These are phyloP conservation scores for Ophraella communa DNA, from an alignment of 2,888 invertebrate genomes.

Conservation along the genomic window DNA sequence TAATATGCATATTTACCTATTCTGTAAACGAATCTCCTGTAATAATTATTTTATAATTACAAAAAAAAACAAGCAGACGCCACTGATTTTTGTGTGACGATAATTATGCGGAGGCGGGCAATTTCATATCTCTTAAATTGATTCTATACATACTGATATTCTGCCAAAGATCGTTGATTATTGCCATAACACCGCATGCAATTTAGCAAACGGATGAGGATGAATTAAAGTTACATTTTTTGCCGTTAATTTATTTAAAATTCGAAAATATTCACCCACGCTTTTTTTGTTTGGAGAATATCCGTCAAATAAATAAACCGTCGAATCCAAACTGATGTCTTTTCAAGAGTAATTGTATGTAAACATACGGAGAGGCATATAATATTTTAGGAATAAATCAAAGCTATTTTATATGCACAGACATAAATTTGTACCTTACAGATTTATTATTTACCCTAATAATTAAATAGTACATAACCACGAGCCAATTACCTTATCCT, in stretches of 20 bases:
- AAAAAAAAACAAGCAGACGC: background rate
- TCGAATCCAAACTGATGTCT: background rate
- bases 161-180: constrained; percentile 41
- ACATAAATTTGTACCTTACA: too few relatives aligned
- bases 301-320: background rate
- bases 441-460: too few relatives aligned
- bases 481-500: too few relatives aligned
- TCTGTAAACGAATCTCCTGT: too few relatives aligned
- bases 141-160: constrained; percentile 43
- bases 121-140: constrained; percentile 46
- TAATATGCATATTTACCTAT: too few relatives aligned
- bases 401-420: too few relatives aligned
- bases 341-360: background rate
- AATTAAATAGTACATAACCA: too few relatives aligned
- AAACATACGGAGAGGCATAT: background rate
- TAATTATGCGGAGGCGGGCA: constrained; percentile 41
- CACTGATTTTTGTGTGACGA: constrained; percentile 11
- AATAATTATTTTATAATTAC: background rate
- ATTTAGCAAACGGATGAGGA: constrained; percentile 2
- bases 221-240: constrained; percentile 5
- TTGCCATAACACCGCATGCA: constrained; percentile 16
- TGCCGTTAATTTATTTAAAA: background rate
- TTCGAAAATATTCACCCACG: constrained; percentile 1
- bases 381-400: too few relatives aligned
- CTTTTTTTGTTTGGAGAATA: background rate